Evolutionary conservation across 2,113 vertebrate genomes (phyloP).

Genomic region (Prietella phreatophila): DNA sequence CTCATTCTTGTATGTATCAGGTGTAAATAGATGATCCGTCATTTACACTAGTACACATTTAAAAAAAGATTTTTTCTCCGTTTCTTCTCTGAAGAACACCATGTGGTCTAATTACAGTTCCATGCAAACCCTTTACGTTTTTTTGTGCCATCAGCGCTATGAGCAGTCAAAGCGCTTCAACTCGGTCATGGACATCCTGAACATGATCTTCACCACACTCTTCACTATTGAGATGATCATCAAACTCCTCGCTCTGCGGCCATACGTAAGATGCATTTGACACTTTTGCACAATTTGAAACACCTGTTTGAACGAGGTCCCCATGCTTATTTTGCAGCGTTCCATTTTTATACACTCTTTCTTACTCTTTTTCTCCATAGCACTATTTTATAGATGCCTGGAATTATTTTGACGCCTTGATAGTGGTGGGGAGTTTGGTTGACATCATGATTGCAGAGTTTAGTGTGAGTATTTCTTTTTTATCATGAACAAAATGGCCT

Average conservation of each 20-base stretch:
- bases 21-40: not conserved
- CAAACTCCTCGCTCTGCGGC: conserved; percentile 88
- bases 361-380: conserved; percentile 61
- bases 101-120: not conserved
- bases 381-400: conserved; percentile 92
- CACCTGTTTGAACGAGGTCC: not conserved
- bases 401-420: conserved; percentile 93
- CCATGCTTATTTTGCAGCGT: not conserved
- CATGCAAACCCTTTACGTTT: not conserved
- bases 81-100: not conserved
- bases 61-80: not conserved
- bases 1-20: no score
- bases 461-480: conserved; percentile 75
- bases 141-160: conserved; percentile 77
- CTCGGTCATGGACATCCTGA: conserved; percentile 89
- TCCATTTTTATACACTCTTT: not conserved
- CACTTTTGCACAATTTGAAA: not conserved
- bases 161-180: conserved; percentile 89
- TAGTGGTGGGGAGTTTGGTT: conserved; percentile 92
- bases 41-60: not conserved
- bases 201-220: conserved; percentile 93
- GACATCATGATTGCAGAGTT: conserved; percentile 92
- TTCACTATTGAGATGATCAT: conserved; percentile 93
- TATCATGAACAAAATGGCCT: not conserved
- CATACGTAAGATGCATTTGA: conserved; percentile 70